These are phyloP conservation scores for Rhyacophila brunnea DNA, from an alignment of 1,140 invertebrate species.

Conservation along the genomic window DNA sequence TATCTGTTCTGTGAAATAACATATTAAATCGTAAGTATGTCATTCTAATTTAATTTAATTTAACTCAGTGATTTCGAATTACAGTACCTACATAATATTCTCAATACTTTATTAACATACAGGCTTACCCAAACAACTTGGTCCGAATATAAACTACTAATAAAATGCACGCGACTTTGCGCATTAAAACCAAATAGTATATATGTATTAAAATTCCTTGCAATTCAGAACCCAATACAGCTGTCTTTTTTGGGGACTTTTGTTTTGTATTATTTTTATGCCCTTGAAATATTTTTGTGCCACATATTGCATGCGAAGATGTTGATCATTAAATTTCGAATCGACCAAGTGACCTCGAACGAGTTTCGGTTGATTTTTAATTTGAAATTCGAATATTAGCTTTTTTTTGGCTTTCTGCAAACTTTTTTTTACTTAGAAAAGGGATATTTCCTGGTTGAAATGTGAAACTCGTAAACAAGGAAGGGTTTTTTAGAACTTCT, in stretches of 20 bases:
- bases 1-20: no score
- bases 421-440: conserved; percentile 24
- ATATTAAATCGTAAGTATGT: no score
- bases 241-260: conserved; percentile 25
- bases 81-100: no score
- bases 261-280: conserved; percentile 32
- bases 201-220: conserved; percentile 11
- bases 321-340: neutral
- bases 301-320: conserved; percentile 25
- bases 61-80: no score
- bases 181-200: neutral
- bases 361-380: neutral
- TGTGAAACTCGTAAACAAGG: conserved; percentile 3
- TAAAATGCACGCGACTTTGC: neutral
- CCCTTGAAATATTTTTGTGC: conserved; percentile 33
- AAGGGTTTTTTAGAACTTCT: conserved; percentile 1
- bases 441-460: conserved; percentile 33
- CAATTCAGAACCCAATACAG: neutral
- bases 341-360: neutral
- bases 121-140: neutral
- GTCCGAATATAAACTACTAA: conserved; percentile 1
- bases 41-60: no score
- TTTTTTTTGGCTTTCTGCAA: conserved; percentile 27
- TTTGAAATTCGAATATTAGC: neutral
- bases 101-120: no score